Conservation (phyloP, 1,140 invertebrate genomes). For the Euschistus heros region DNA sequence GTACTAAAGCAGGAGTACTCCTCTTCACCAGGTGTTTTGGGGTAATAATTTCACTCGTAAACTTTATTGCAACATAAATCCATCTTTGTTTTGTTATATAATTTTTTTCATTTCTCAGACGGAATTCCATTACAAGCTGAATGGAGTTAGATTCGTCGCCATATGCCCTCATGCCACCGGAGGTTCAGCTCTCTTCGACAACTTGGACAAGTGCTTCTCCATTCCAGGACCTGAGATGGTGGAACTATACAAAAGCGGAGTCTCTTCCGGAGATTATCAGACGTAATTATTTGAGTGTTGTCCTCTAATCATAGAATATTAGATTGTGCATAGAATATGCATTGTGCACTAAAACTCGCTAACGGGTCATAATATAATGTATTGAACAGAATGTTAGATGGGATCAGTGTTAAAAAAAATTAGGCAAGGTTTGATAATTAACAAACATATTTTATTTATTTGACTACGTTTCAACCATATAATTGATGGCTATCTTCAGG, state of each 20-base stretch:
- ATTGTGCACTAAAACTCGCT: not conserved
- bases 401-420: too few relatives aligned
- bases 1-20: conserved; percentile 39
- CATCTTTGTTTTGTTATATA: too few relatives aligned
- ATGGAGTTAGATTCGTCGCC: conserved; percentile 16
- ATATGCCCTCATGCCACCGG: conserved; percentile 21
- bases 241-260: not conserved
- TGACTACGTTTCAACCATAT: too few relatives aligned
- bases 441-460: too few relatives aligned
- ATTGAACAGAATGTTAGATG: too few relatives aligned
- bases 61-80: too few relatives aligned
- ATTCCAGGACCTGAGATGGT: conserved; percentile 1
- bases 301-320: not conserved
- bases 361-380: too few relatives aligned
- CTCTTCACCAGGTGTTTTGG: conserved; percentile 37
- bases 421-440: too few relatives aligned
- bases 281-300: conserved; percentile 10
- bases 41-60: conserved; percentile 23
- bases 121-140: conserved; percentile 17
- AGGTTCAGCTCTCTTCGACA: conserved; percentile 3
- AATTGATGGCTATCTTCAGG: too few relatives aligned
- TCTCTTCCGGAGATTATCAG: not conserved
- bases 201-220: conserved; percentile 6
- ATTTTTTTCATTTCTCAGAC: conserved; percentile 11
- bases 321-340: not conserved